These are phyloP conservation scores for Theretra japonica DNA, from an alignment of 2,888 invertebrate species.

Conservation along the genomic window DNA sequence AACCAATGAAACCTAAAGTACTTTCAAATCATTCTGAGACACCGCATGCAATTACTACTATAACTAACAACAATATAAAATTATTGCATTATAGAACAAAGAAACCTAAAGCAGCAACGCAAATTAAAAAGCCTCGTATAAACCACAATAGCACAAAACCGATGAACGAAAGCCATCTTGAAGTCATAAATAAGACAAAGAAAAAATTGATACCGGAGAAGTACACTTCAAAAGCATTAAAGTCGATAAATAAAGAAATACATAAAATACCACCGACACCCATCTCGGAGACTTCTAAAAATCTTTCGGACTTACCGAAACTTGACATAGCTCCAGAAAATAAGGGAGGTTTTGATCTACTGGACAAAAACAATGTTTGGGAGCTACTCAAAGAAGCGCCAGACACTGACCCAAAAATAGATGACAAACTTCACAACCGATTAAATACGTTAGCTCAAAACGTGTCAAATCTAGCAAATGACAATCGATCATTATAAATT, in stretches of 20 bases:
- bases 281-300: constrained; percentile 79
- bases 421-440: constrained; percentile 72
- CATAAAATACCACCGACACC: constrained; percentile 78
- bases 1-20: not conserved
- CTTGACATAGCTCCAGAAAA: constrained; percentile 76
- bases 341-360: constrained; percentile 82
- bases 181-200: constrained; percentile 63
- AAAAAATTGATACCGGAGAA: constrained; percentile 59
- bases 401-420: constrained; percentile 66
- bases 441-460: constrained; percentile 64
- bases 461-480: constrained; percentile 59
- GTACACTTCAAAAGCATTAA: constrained; percentile 62
- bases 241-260: constrained; percentile 82
- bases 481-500: constrained; percentile 79
- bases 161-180: constrained; percentile 46
- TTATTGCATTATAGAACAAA: constrained; percentile 74
- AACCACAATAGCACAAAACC: constrained; percentile 19
- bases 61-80: constrained; percentile 75
- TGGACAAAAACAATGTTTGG: constrained; percentile 86
- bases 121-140: constrained; percentile 67
- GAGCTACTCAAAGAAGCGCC: constrained; percentile 85
- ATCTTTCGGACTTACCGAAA: constrained; percentile 60
- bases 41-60: constrained; percentile 69
- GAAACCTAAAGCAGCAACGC: constrained; percentile 70
- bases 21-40: constrained; percentile 32